Evolutionary conservation across 1,140 invertebrate species (phyloP).

Genomic region (Drosophila novamexicana): DNA sequence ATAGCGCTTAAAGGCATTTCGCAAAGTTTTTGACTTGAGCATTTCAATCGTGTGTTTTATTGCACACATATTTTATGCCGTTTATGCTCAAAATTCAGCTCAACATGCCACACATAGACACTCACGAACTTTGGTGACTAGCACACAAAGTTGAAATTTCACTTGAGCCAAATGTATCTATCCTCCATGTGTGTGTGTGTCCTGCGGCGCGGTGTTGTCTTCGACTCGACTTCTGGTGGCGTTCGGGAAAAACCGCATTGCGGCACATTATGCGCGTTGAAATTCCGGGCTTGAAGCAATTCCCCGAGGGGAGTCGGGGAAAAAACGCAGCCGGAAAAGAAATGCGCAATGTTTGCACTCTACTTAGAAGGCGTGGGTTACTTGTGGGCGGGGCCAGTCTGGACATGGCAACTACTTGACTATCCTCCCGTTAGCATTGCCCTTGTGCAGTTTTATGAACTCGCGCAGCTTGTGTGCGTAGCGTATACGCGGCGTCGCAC

Average conservation of each 20-base stretch:
- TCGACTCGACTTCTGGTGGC: conserved; percentile 59
- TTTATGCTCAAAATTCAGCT: conserved; percentile 80
- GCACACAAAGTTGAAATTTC: conserved; percentile 49
- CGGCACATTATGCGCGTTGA: conserved; percentile 79
- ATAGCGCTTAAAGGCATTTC: conserved; percentile 79
- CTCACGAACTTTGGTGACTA: conserved; percentile 17
- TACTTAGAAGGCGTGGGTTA: conserved; percentile 2
- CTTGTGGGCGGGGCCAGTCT: conserved; percentile 31
- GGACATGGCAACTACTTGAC: conserved; percentile 40
- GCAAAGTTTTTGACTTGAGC: conserved; percentile 79
- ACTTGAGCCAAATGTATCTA: conserved; percentile 39
- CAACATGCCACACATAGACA: conserved; percentile 48
- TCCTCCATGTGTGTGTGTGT: conserved; percentile 24
- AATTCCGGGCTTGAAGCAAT: conserved; percentile 69
- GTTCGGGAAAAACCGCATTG: conserved; percentile 78
- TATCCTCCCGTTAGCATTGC: conserved; percentile 37
- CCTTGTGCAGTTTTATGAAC: conserved; percentile 52
- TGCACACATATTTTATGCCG: conserved; percentile 82
- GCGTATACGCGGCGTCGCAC: conserved; percentile 24
- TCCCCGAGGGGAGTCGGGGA: conserved; percentile 18
- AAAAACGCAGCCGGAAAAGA: conserved; percentile 70
- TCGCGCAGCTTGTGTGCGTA: conserved; percentile 41
- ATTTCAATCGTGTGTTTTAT: conserved; percentile 83
- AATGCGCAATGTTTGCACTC: conserved; percentile 71
- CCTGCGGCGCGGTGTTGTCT: conserved; percentile 60